Evolutionary conservation across 30 jellyfish, hydroid and myxozoan genomes (phyloP).

Genomic region (Calvadosia cruxmelitensis): DNA sequence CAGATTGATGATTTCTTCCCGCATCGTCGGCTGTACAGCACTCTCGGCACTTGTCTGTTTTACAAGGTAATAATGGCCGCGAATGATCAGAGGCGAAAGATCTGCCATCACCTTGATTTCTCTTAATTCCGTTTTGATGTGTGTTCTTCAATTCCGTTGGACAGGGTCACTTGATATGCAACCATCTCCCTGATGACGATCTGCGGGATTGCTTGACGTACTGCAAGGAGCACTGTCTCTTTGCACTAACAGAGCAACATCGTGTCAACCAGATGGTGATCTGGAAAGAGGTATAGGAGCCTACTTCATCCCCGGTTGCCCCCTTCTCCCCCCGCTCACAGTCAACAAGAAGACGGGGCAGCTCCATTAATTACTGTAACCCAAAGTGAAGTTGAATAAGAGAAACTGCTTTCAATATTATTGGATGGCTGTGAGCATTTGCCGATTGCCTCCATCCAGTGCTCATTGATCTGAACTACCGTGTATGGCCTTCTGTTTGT

Average conservation of each 20-base stretch:
- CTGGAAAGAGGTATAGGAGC: slow-evolving; percentile 87
- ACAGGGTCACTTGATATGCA: slow-evolving; percentile 91
- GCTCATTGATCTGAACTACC: no score
- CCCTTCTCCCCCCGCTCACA: no score
- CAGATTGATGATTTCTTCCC: slow-evolving; percentile 95
- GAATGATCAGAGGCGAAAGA: neutral
- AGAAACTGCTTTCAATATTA: no score
- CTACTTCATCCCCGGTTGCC: no score
- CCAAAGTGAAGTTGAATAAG: no score
- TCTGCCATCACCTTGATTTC: neutral
- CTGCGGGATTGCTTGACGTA: slow-evolving; percentile 41
- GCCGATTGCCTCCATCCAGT: no score
- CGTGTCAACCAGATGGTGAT: slow-evolving; percentile 59
- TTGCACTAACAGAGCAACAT: slow-evolving; percentile 61
- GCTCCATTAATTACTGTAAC: no score
- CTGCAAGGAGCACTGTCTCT: slow-evolving; percentile 74
- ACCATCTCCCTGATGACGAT: slow-evolving; percentile 67
- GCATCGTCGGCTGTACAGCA: slow-evolving; percentile 72
- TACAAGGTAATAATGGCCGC: slow-evolving; percentile 40
- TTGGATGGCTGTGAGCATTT: no score
- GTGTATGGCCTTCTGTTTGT: no score
- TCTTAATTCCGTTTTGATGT: neutral
- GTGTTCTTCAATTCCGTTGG: no score
- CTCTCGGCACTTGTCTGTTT: slow-evolving; percentile 77
- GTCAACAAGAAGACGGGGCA: no score